Base-by-base conservation (phyloP, 2,888 invertebrate species). In the Chrysolina oricalcia region DNA sequence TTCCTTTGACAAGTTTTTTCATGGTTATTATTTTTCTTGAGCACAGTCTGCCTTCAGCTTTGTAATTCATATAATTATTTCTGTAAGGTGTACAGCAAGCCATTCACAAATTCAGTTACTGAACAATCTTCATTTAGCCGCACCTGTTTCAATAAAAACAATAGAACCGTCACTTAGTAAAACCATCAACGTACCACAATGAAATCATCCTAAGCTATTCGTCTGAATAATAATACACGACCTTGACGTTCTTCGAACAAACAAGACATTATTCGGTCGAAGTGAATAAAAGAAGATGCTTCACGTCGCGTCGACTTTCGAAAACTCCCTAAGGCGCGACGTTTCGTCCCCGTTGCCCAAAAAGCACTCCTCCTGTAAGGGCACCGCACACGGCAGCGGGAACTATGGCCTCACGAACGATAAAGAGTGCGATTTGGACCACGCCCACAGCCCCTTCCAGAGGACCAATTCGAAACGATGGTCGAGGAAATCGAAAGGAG, bases 311-410 rank as follows among this genome's bases (percentile, higher is more conserved):
- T 84, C 83, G 2, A 73, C 90, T 50, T 92, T 92, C 82, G 92
- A 92, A 87, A 92, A 91, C 83, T 92, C 92, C 73, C 87, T 92
- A 79, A 90, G 92, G 78, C 79, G 80, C 88, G 79, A 90, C 90
- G 70, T 89, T 84, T 62, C 81, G 13, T 79, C 80, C 9, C 79
- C 80, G 78, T 89, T 90, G 21, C 90, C 90, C 71, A 91, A 91
- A 82, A 89, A 90, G 75, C 95, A 95, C 86, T 92, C 92, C 83
- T 93, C 93, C 70, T 95, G 95, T 87, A 93, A 92, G 43, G 95
- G 95, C 41, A 93, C 93, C 84, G 92, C 94, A 0, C 95, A 95
- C 86, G 95, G 94, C 13, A 76, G 76, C 2, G 80, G 80, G 9
- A 78, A 59, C n/a, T 80, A 80, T 35, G 73, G 74, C 10, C 70